Conservation (phyloP, 1,140 invertebrate genomes). For the Drosophila suzukii region DNA sequence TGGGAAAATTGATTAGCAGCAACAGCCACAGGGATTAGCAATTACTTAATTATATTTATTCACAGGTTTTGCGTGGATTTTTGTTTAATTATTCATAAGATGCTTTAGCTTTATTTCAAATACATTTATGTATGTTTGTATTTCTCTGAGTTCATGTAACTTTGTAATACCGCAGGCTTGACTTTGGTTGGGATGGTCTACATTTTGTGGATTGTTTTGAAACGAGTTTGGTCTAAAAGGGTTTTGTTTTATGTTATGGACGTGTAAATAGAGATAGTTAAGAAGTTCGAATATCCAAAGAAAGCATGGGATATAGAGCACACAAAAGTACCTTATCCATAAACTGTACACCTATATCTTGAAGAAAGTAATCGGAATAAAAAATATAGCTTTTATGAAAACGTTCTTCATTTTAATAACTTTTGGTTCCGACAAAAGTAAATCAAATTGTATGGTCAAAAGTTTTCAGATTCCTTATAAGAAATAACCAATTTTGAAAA, state of each 20-base stretch:
- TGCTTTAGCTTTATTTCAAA: not conserved
- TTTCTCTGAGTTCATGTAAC: not conserved
- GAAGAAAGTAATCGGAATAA: not conserved
- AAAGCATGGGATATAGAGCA: not conserved
- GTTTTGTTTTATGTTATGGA: not conserved
- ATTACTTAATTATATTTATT: slow-evolving; percentile 1
- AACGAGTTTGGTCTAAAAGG: not conserved
- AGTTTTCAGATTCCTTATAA: no score
- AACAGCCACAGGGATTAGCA: slow-evolving; percentile 19
- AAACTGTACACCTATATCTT: not conserved
- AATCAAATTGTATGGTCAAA: no score
- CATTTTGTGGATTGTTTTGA: not conserved
- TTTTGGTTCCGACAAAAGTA: no score
- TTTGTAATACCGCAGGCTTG: not conserved
- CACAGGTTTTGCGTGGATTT: not conserved
- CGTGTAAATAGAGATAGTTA: not conserved
- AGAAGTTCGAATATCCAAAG: not conserved
- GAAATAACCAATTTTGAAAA: not conserved
- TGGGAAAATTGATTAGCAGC: slow-evolving; percentile 7
- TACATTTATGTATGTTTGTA: not conserved
- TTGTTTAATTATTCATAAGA: not conserved
- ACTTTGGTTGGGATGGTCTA: no score
- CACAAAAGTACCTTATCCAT: not conserved
- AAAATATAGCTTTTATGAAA: not conserved
- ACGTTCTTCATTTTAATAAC: no score